Evolutionary conservation across 37 sponge, comb jelly and placozoan genomes (phyloP), one percentile per base, ranked within the genome.

Genomic region (Axinella damicornis): DNA sequence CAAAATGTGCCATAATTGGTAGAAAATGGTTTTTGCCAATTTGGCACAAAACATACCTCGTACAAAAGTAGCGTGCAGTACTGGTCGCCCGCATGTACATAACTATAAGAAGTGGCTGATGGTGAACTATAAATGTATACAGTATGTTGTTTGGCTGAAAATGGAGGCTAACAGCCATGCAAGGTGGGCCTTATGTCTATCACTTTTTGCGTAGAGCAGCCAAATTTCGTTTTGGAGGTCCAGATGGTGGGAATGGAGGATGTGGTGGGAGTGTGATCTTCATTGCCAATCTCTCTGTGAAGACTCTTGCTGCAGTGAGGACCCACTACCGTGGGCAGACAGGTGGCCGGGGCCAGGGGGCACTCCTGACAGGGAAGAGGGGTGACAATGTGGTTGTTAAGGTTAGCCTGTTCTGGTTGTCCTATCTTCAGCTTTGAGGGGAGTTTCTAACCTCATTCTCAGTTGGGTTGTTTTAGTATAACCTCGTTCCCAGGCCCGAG

Each of bases 191-290:
- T 65, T n/a, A n/a, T n/a, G n/a, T n/a, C n/a, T n/a, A n/a, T n/a
- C n/a, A n/a, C 15, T 21, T 36, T 75, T 12, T 18, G 12, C 25
- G 38, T 59, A 81, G 93, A 37, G 81, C 83, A 40, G 72, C 82
- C 2, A 57, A 84, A 28, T 14, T 91, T 27, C 78, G 40, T 11
- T 55, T 62, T 28, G 96, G 95, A 20, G 81, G 84, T 30, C 89
- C 98, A 2, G 92, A 90, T 65, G 98, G 98, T 14, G 98, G 96
- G 0, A 75, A 93, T 62, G 98, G 98, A 13, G 98, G 97, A 20
- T 16, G 20, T 53, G 97, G 97, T 32, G 97, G 97, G 27, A 21
- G 71, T 54, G 88, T 93, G 41, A 58, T 69, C 0, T 68, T 91
- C 21, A 60, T 69, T 0, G 85, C 86, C 0, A 57, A 73, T 39